Percentiles rank a stretch among this genome's conserved stretches.
Evolutionary conservation across 2,888 invertebrate genomes (phyloP).

Genomic region (Catotricha subobsoleta): DNA sequence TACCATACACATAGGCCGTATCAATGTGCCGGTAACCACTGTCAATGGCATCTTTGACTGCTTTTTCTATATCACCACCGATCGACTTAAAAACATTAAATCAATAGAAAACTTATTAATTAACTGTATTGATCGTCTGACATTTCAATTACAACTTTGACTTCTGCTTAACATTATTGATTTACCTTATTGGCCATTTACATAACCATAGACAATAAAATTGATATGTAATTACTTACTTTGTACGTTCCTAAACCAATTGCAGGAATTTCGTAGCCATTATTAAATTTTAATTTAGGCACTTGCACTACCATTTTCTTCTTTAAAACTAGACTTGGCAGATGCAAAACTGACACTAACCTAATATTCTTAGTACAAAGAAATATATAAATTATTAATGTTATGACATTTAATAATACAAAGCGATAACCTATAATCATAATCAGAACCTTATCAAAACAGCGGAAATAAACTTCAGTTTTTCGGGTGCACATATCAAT

Average conservation of each 20-base stretch:
- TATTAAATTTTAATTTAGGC: constrained; percentile 35
- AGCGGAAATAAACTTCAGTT: no score
- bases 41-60: constrained; percentile 52
- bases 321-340: no score
- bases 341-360: no score
- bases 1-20: constrained; percentile 43
- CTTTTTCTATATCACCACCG: constrained; percentile 42
- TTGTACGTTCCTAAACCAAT: constrained; percentile 56
- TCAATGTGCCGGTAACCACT: constrained; percentile 56
- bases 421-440: no score
- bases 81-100: constrained; percentile 35
- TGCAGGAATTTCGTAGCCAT: constrained; percentile 39
- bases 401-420: no score
- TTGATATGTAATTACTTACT: constrained; percentile 29
- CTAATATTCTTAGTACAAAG: no score
- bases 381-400: no score
- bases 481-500: no score
- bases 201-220: background rate
- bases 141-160: no score
- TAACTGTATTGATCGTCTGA: no score
- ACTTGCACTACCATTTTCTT: no score
- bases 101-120: background rate
- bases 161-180: no score
- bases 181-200: background rate
- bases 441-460: background rate